These are phyloP conservation scores for Vannuccia rotundouncinata DNA, from an alignment of 2,888 invertebrate genomes.

Conservation along the genomic window DNA sequence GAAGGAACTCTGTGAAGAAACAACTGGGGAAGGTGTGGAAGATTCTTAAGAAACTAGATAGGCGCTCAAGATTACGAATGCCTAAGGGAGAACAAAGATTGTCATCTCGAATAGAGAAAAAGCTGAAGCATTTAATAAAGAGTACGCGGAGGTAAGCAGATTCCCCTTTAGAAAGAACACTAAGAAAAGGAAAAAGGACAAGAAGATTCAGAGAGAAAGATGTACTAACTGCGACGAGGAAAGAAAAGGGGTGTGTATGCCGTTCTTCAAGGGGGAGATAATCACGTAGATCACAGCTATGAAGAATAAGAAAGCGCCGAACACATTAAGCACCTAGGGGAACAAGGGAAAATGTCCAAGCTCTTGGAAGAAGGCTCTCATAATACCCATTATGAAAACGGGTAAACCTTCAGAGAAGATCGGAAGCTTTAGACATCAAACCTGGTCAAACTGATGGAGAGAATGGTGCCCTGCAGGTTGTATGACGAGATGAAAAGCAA, in stretches of 20 bases:
- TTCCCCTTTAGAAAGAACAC: neutral
- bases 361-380: neutral
- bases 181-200: neutral
- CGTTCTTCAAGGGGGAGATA: neutral
- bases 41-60: neutral
- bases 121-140: neutral
- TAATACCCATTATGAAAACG: neutral
- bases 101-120: neutral
- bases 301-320: neutral
- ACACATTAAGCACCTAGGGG: neutral
- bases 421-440: neutral
- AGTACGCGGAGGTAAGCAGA: neutral
- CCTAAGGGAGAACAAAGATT: neutral
- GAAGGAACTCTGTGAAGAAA: neutral
- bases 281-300: neutral
- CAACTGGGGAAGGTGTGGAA: neutral
- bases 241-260: neutral
- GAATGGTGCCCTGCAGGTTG: neutral
- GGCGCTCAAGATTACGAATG: neutral
- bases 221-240: neutral
- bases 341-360: neutral
- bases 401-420: neutral
- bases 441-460: neutral
- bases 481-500: neutral
- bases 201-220: neutral